Evolutionary conservation across 1,140 invertebrate species (phyloP), one percentile per base, ranked within the genome.

Genomic region (Scaptomyza pallida): DNA sequence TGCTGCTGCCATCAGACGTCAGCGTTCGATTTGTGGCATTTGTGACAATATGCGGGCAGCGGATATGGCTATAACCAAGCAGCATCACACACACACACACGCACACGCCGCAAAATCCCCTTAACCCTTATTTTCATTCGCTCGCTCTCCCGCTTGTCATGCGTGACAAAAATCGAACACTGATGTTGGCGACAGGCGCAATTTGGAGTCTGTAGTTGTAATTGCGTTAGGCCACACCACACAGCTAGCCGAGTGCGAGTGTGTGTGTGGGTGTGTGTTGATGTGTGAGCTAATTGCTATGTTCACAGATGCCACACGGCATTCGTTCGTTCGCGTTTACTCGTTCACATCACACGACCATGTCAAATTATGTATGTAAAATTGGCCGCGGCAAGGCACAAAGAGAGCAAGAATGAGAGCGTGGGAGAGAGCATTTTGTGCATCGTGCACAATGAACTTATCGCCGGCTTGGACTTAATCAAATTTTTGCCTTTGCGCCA

Each of bases 381-480:
- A 61, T 44, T 44, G 56, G 51, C 19, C 33, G 56, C 51, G 55
- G 65, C 41, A 47, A 65, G 44, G 41, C n/a, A n/a, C 41, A 59
- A 62, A 72, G 52, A 37, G 26, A 30, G 23, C 6, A 9, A 30
- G 5, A 8, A n/a, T n/a, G 26, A 30, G 26, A 30, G 6, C 5
- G 26, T 0, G 8, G 9, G 26, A 8, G 26, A 30, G 26, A 30
- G 26, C 26, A 30, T 30, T 68, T 78, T 75, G 40, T 55, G n/a
- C n/a, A n/a, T n/a, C 8, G 33, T 47, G 62, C 65, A 43, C 74
- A 86, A 88, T 88, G 71, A 88, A 88, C 82, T 88, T 75, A 59
- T 88, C 64, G 64, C 51, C 57, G 33, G 50, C 63, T 54, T 26
- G 75, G 63, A 88, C 82, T 82, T 88, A 88, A 88, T 88, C 82